A percentile compares a stretch with the other conserved stretches of the same genome.
These are phyloP conservation scores for Oreochromis niloticus DNA, from an alignment of 2,113 vertebrate genomes.

Conservation along the genomic window DNA sequence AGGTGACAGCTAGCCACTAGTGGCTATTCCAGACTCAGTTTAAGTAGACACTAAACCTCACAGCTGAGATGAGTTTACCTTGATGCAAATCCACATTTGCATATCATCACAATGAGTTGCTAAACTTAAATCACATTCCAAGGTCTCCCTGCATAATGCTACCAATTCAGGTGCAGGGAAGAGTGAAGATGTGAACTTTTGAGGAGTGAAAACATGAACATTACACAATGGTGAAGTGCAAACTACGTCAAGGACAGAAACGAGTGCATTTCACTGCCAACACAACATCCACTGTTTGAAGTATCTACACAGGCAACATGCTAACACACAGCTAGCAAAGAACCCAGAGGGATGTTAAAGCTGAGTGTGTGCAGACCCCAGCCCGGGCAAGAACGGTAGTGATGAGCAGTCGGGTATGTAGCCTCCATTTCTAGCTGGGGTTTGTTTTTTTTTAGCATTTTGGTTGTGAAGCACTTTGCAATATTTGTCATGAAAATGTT, in stretches of 20 bases:
- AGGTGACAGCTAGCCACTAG: neutral
- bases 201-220: neutral
- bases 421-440: neutral
- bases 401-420: neutral
- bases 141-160: neutral
- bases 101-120: rapidly evolving
- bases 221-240: neutral
- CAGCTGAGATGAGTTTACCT: neutral
- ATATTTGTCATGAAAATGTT: neutral
- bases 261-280: rapidly evolving
- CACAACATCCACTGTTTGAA: neutral
- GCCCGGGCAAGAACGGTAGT: neutral
- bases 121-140: neutral
- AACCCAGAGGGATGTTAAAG: neutral
- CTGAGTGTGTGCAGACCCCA: neutral
- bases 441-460: neutral
- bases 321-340: neutral
- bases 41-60: neutral
- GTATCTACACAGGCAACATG: neutral
- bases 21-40: neutral
- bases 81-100: neutral
- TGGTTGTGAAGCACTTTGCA: neutral
- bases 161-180: neutral
- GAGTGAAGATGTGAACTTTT: neutral
- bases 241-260: neutral